Base-by-base conservation (phyloP, 92 coral and sea anemone species). In the Bergia puertoricense region DNA sequence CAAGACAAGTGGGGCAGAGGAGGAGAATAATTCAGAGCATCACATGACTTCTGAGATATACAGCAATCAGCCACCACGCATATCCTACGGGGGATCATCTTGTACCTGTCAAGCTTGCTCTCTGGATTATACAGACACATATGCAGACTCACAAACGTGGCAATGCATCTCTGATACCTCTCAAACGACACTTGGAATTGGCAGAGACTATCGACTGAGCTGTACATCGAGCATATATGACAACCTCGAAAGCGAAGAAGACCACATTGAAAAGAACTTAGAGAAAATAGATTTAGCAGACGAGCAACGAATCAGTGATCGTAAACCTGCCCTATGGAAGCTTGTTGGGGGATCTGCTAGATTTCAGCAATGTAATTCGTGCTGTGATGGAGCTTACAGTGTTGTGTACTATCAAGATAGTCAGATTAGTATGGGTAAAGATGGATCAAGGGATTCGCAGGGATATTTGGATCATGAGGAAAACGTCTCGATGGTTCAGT, bases 401-500 rank as follows among this genome's bases (percentile, higher is more conserved):
- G 79, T 84, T 14, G 48, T 71, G 75, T 84, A 46, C 68, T 84
- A 44, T 45, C 66, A 79, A 11, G 87, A 84, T 39, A 84, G 87
- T 72, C 67, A 36, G 11, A 23, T 43, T 2, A 46, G 68, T 30
- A 54, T 8, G 15, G 79, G 13, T 36, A 7, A 6, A 10, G 36
- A 37, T 16, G 14, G 14, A 14, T 74, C 8, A 14, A 42, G 44
- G 16, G 43, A 30, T 18, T 82, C 59, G 3, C 20, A 4, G 13
- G 80, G 41, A 20, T 43, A n/a, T 82, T 67, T 69, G 44, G 67
- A 46, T 8, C 10, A 46, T 36, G 36, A n/a, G 20, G 76, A 69
- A 15, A 43, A 1, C 48, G 11, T 50, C 39, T 14, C 77, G 3
- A 30, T n/a, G 41, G 18, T n/a, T 67, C 76, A 68, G 5, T 20